Percentiles rank a stretch among this genome's conserved stretches.
Evolutionary conservation across 1,140 invertebrate species (phyloP).

Genomic region (Wiebesia pumilae): DNA sequence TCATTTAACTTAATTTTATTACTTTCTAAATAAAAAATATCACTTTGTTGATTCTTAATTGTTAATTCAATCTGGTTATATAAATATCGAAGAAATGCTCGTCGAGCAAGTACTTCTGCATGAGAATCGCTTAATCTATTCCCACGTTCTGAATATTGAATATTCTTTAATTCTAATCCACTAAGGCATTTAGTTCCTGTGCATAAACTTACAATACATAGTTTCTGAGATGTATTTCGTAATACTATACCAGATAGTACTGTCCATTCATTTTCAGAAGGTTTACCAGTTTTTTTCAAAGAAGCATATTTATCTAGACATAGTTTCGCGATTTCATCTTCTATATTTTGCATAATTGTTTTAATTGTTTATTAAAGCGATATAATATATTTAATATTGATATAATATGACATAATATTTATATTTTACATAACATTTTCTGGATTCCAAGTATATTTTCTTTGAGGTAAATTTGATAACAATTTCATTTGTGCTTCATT

Average conservation of each 20-base stretch:
- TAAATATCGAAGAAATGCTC: slow-evolving; percentile 87
- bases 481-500: slow-evolving; percentile 75
- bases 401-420: neutral
- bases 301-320: slow-evolving; percentile 79
- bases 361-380: neutral
- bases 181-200: slow-evolving; percentile 95
- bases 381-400: too few relatives aligned
- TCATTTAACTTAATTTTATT: slow-evolving; percentile 75
- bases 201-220: slow-evolving; percentile 85
- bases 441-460: slow-evolving; percentile 86
- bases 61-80: slow-evolving; percentile 79
- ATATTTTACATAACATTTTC: slow-evolving; percentile 66
- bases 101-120: slow-evolving; percentile 90
- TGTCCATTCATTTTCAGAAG: slow-evolving; percentile 86
- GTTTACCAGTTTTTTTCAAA: slow-evolving; percentile 89
- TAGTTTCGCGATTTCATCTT: slow-evolving; percentile 76
- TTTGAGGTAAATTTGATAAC: slow-evolving; percentile 76
- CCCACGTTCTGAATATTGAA: slow-evolving; percentile 79
- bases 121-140: slow-evolving; percentile 91
- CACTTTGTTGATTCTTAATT: slow-evolving; percentile 67
- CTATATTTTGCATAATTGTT: slow-evolving; percentile 63
- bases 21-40: slow-evolving; percentile 68
- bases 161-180: slow-evolving; percentile 72
- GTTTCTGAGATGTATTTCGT: slow-evolving; percentile 68
- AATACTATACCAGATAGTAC: slow-evolving; percentile 84